These are phyloP conservation scores for Cepphus grylle DNA, from an alignment of 2,113 vertebrate species.

Conservation along the genomic window DNA sequence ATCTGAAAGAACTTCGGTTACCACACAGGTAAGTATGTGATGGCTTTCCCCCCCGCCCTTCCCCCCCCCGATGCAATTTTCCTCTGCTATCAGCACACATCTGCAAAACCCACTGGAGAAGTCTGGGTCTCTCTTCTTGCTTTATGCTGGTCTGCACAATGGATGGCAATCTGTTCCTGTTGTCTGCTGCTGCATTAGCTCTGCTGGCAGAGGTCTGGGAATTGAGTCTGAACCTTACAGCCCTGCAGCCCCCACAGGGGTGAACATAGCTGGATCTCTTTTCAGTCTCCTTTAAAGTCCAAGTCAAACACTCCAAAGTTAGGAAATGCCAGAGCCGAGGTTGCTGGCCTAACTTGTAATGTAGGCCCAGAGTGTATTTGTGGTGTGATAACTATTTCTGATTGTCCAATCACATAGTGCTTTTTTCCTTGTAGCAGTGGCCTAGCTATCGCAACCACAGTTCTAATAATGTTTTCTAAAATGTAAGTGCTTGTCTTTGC, in stretches of 20 bases:
- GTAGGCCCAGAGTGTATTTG: neutral
- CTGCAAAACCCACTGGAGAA: constrained; percentile 11
- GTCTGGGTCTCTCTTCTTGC: neutral
- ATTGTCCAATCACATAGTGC: accelerated
- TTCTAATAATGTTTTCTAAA: neutral
- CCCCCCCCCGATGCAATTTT: neutral
- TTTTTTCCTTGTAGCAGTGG: neutral
- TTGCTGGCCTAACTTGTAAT: neutral
- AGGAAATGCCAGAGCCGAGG: neutral
- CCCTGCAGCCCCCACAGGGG: neutral
- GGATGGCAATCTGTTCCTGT: constrained; percentile 7
- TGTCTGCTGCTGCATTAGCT: constrained; percentile 14
- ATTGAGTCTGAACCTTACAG: neutral
- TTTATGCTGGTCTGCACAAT: constrained; percentile 1
- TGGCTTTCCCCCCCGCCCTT: too few species aligned
- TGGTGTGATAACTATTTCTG: neutral
- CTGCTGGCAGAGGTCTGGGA: neutral
- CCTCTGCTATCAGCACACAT: neutral
- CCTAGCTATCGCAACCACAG: neutral
- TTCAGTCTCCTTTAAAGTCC: neutral
- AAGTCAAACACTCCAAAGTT: neutral
- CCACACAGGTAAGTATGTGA: neutral
- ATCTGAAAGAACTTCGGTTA: constrained; percentile 43
- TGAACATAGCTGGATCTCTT: neutral
- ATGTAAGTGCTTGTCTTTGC: neutral